Evolutionary conservation across 2,113 vertebrate species (phyloP).

Genomic region (Serilophus lunatus): DNA sequence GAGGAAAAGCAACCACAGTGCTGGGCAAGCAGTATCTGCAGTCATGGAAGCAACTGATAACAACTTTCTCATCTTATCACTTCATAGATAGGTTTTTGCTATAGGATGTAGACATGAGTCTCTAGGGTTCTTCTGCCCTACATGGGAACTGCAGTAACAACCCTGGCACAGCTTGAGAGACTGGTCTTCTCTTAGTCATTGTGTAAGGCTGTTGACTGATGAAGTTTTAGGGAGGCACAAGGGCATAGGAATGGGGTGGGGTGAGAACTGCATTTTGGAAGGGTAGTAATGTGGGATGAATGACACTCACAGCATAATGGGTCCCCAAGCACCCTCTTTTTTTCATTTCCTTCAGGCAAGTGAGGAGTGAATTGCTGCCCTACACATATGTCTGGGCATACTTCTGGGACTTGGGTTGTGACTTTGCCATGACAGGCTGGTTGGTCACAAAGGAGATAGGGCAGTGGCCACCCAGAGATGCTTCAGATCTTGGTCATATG

Average conservation of each 20-base stretch:
- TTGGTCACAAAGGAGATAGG: neutral
- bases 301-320: neutral
- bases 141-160: neutral
- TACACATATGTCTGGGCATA: rapidly evolving
- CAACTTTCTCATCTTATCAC: neutral
- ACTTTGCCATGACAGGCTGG: neutral
- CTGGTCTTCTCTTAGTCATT: neutral
- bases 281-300: neutral
- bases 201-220: neutral
- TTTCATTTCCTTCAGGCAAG: neutral
- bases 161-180: neutral
- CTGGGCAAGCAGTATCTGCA: neutral
- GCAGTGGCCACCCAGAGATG: neutral
- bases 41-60: neutral
- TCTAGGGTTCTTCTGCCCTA: neutral
- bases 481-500: neutral
- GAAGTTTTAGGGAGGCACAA: neutral
- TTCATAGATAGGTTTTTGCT: neutral
- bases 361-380: neutral
- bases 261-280: neutral
- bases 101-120: neutral
- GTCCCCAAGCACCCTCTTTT: neutral
- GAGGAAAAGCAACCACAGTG: neutral
- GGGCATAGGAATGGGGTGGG: rapidly evolving
- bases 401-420: neutral